These are phyloP conservation scores for Oscheius sp. DNA, from an alignment of 2,888 invertebrate species.

Conservation along the genomic window DNA sequence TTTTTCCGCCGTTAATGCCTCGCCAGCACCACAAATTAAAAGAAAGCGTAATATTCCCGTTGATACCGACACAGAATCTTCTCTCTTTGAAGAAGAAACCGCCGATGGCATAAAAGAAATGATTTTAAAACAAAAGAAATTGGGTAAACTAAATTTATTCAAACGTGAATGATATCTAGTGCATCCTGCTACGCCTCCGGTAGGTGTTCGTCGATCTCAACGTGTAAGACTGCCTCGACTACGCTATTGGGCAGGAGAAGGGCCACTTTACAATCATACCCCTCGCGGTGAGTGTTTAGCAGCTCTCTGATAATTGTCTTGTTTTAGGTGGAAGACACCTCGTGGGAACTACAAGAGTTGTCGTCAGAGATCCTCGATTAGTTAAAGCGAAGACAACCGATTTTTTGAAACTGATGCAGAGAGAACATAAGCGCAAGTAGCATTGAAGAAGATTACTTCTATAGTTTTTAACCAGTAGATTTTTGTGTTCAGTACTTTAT, in stretches of 20 bases:
- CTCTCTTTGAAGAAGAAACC: slow-evolving; percentile 6
- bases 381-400: slow-evolving; percentile 14
- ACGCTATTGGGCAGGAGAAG: slow-evolving; percentile 27
- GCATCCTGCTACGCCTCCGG: slow-evolving; percentile 5
- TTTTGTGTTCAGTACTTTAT: no score
- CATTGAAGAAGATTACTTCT: background rate
- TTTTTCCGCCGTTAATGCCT: no score
- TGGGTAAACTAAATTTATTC: background rate
- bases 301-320: no score
- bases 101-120: background rate
- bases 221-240: slow-evolving; percentile 21
- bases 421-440: slow-evolving; percentile 8
- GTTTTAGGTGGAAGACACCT: background rate
- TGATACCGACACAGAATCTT: background rate
- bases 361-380: slow-evolving; percentile 5
- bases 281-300: background rate
- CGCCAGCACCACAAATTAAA: no score
- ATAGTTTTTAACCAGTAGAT: no score
- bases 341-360: slow-evolving; percentile 17
- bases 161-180: slow-evolving; percentile 10
- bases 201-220: slow-evolving; percentile 33
- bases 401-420: background rate
- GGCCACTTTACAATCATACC: slow-evolving; percentile 17
- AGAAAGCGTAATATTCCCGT: no score
- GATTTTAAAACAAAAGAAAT: slow-evolving; percentile 26